Conservation (phyloP, 2,888 invertebrate genomes). For the Spilosoma lubricipeda region DNA sequence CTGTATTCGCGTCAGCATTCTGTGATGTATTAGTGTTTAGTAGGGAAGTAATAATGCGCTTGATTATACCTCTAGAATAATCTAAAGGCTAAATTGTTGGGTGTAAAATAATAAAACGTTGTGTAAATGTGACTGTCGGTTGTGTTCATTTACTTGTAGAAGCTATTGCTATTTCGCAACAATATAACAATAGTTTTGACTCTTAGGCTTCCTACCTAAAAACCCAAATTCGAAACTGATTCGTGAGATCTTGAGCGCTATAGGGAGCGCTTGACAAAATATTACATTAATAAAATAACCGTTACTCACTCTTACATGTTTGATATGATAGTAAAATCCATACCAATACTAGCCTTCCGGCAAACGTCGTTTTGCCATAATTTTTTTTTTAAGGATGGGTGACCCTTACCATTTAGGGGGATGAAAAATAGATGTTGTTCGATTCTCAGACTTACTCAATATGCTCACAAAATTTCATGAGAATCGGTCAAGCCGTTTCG, state of each 20-base stretch:
- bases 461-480: too few relatives aligned
- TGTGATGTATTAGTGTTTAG: conserved; percentile 32
- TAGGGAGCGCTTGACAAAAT: not conserved
- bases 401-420: too few relatives aligned
- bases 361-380: too few relatives aligned
- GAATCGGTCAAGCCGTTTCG: too few relatives aligned
- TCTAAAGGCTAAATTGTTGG: not conserved
- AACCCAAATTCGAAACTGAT: too few relatives aligned
- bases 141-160: not conserved
- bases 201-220: too few relatives aligned
- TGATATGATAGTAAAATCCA: not conserved
- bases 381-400: too few relatives aligned
- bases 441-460: too few relatives aligned
- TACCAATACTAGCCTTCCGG: too few relatives aligned
- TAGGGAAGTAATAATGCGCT: conserved; percentile 10
- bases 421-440: too few relatives aligned
- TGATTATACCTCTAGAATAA: conserved; percentile 1
- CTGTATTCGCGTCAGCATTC: conserved; percentile 43
- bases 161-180: too few relatives aligned
- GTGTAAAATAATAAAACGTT: conserved; percentile 7
- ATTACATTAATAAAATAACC: not conserved
- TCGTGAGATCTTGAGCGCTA: not conserved
- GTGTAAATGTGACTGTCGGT: conserved; percentile 1
- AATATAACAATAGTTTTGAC: not conserved
- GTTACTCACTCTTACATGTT: not conserved